These are phyloP conservation scores for Cuniculus paca DNA, from an alignment of 2,797 vertebrate species.

Conservation along the genomic window DNA sequence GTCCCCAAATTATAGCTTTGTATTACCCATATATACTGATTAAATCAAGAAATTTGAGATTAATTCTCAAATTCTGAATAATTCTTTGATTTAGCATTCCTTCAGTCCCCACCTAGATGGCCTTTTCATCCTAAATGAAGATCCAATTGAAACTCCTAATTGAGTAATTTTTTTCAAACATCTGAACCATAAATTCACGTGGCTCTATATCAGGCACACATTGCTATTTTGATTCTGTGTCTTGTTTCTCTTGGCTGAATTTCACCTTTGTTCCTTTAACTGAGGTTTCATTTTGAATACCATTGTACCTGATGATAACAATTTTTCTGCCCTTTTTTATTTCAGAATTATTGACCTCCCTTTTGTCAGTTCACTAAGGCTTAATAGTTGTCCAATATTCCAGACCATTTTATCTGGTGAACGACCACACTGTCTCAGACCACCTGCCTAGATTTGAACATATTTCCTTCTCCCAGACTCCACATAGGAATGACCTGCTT, in stretches of 20 bases:
- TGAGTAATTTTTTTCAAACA: background rate
- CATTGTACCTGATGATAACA: background rate
- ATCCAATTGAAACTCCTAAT: slow-evolving; percentile 1
- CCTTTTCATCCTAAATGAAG: slow-evolving; percentile 12
- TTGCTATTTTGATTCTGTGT: background rate
- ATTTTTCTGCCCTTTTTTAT: background rate
- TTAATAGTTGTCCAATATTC: background rate
- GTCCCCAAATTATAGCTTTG: background rate
- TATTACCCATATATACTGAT: background rate
- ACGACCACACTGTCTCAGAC: slow-evolving; percentile 36
- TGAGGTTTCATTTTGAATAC: background rate
- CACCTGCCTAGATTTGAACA: slow-evolving; percentile 13
- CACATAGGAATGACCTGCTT: background rate
- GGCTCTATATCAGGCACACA: background rate
- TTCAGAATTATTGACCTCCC: background rate
- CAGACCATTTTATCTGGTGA: slow-evolving; percentile 14
- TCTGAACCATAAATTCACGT: background rate
- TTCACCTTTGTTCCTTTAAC: background rate
- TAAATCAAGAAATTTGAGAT: background rate
- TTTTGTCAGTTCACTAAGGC: background rate
- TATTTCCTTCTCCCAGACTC: slow-evolving; percentile 29
- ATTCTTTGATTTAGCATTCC: background rate
- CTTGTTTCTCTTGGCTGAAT: background rate
- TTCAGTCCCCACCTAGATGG: background rate
- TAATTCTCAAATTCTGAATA: slow-evolving; percentile 7